phyloP scores from a whole-genome alignment of 2,113 vertebrate genomes.

The Ginglymostoma cirratum region DNA sequence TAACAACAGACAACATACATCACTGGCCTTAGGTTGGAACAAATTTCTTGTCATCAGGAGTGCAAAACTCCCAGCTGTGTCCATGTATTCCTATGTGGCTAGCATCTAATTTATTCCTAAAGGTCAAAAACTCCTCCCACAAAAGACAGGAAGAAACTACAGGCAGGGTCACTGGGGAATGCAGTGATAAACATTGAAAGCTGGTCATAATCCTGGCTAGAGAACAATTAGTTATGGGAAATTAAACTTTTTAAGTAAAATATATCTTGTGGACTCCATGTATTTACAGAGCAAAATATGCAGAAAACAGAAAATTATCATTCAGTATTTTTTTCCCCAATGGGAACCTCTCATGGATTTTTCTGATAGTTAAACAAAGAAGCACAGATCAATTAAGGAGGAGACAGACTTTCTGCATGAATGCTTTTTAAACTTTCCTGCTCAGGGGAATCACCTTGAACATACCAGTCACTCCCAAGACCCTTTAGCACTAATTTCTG shows the following conservation, averaged over 20 bases:
- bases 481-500: not conserved
- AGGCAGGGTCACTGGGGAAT: not conserved
- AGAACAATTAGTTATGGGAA: not conserved
- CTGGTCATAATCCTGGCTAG: not conserved
- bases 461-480: not conserved
- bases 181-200: not conserved
- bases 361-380: not conserved
- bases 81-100: not conserved
- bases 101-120: not conserved
- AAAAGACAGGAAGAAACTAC: not conserved
- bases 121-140: not conserved
- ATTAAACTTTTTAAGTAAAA: not conserved
- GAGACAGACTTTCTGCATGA: not conserved
- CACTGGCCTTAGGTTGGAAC: not conserved
- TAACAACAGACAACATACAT: not conserved
- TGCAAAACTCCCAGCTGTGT: not conserved
- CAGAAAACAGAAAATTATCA: not conserved
- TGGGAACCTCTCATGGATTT: not conserved
- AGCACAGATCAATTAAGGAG: not conserved
- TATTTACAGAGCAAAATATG: not conserved
- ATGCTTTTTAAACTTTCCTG: not conserved
- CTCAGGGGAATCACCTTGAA: not conserved
- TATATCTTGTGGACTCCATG: not conserved
- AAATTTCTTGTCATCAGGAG: not conserved
- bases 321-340: not conserved